These are phyloP conservation scores for Saimiri boliviensis DNA, from an alignment of 2,113 vertebrate genomes.

Conservation along the genomic window DNA sequence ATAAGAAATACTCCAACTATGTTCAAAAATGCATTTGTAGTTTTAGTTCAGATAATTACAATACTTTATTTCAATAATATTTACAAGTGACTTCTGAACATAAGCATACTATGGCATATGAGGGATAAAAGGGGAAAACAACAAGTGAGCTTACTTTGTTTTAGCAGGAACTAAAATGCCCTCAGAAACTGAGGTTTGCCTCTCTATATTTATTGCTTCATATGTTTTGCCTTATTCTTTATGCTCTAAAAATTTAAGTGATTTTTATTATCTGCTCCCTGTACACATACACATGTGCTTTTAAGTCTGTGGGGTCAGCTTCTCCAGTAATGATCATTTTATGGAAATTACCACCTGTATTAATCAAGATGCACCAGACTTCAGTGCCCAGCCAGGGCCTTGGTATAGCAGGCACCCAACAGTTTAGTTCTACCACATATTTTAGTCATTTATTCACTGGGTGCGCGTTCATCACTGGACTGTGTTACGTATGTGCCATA, in stretches of 20 bases:
- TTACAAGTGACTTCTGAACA: neutral
- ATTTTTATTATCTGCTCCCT: neutral
- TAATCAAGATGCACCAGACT: neutral
- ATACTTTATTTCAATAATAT: neutral
- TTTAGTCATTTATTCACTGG: neutral
- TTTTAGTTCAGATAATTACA: neutral
- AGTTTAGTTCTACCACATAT: neutral
- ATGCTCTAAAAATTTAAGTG: neutral
- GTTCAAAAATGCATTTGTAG: neutral
- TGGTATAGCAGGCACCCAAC: neutral
- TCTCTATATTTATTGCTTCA: neutral
- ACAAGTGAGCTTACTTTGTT: neutral
- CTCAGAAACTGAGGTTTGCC: neutral
- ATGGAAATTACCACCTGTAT: neutral
- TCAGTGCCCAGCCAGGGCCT: neutral
- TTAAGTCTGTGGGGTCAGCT: neutral
- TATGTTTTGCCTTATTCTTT: neutral
- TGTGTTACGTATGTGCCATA: neutral
- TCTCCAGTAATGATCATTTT: constrained; percentile 12
- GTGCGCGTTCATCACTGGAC: neutral
- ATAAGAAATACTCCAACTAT: neutral
- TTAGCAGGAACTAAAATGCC: neutral
- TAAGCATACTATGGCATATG: neutral
- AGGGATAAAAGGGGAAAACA: neutral
- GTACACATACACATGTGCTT: neutral